phyloP scores from a whole-genome alignment of 2,113 vertebrate species.

The Athene cunicularia region DNA sequence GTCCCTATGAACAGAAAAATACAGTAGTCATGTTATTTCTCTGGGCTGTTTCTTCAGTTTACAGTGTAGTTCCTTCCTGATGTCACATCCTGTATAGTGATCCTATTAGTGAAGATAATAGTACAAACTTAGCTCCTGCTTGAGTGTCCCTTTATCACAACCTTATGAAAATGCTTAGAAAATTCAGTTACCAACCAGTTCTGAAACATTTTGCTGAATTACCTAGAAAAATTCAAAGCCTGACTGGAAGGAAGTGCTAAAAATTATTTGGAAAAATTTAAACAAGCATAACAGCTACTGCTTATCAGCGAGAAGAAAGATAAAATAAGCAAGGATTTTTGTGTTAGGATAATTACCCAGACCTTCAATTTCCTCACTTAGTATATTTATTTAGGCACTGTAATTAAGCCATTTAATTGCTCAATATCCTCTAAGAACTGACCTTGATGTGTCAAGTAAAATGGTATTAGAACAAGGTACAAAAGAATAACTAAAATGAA shows the following conservation, averaged over 20 bases:
- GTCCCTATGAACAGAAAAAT: neutral
- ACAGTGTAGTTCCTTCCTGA: neutral
- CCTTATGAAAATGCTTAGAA: neutral
- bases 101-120: neutral
- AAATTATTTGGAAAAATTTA: neutral
- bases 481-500: neutral
- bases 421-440: neutral
- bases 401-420: constrained; percentile 27
- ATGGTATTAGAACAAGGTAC: neutral
- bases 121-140: neutral
- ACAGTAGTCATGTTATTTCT: neutral
- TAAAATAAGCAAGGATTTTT: neutral
- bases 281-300: neutral
- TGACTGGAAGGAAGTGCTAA: neutral
- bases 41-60: neutral
- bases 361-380: neutral
- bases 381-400: constrained; percentile 1
- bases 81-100: neutral
- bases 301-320: neutral
- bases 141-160: neutral
- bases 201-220: neutral
- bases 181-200: neutral
- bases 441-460: neutral
- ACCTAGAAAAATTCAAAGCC: neutral
- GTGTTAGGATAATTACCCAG: neutral